Evolutionary conservation across 2,797 vertebrate genomes (phyloP).

Genomic region (Cossypha niveicapilla): DNA sequence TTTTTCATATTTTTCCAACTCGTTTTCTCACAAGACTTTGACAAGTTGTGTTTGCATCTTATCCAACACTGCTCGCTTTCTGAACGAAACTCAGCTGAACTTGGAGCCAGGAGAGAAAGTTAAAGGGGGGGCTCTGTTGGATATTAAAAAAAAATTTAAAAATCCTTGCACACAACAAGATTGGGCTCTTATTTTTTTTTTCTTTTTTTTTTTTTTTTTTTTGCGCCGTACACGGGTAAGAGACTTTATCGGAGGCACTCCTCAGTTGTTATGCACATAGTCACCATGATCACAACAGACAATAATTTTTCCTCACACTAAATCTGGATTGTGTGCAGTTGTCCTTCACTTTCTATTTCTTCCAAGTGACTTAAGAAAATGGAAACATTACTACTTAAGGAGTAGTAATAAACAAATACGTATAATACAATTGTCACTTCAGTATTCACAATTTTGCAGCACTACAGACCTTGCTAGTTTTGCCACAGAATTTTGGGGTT

Average conservation of each 20-base stretch:
- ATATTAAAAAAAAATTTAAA: background rate
- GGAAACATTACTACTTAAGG: background rate
- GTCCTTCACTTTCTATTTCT: background rate
- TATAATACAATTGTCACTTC: background rate
- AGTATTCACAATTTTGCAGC: background rate
- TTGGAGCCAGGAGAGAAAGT: background rate
- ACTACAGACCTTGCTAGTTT: background rate
- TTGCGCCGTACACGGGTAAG: background rate
- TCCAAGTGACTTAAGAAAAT: background rate
- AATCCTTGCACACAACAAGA: background rate
- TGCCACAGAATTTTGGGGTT: background rate
- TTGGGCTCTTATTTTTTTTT: background rate
- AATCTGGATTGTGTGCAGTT: background rate
- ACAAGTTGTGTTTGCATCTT: conserved; percentile 53
- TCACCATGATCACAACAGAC: background rate
- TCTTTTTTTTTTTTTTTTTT: background rate
- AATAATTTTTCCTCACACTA: background rate
- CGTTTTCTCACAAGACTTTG: conserved; percentile 44
- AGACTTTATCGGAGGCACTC: background rate
- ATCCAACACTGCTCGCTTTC: background rate
- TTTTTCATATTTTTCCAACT: conserved; percentile 43
- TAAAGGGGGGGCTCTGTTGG: background rate
- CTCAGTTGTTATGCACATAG: background rate
- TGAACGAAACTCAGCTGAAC: conserved; percentile 2
- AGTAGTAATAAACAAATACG: background rate